Percentiles rank a stretch among this genome's conserved stretches.
Conservation (phyloP, 2,888 invertebrate species). For the Lithodes maja region DNA sequence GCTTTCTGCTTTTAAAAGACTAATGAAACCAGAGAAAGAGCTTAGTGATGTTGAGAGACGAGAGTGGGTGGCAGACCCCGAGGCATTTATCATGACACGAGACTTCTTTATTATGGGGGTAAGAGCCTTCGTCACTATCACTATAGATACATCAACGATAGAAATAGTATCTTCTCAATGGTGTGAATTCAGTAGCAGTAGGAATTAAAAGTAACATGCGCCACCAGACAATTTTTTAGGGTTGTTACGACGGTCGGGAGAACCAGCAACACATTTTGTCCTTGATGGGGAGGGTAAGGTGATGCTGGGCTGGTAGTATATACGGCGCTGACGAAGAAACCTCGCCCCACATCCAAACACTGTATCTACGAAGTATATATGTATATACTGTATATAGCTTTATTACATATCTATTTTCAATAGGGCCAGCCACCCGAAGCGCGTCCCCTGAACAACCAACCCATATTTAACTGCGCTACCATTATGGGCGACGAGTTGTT, state of each 20-base stretch:
- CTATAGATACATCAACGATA: constrained; percentile 17
- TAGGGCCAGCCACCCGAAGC: constrained; percentile 62
- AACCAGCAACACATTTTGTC: constrained; percentile 34
- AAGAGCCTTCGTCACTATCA: constrained; percentile 41
- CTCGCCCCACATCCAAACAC: constrained; percentile 43
- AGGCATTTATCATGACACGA: constrained; percentile 21
- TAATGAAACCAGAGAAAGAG: constrained; percentile 54
- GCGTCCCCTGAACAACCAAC: constrained; percentile 63
- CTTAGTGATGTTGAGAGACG: constrained; percentile 54
- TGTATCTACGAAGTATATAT: constrained; percentile 47
- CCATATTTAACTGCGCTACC: constrained; percentile 63
- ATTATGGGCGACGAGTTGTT: constrained; percentile 50
- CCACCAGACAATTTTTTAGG: constrained; percentile 5
- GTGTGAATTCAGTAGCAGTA: constrained; percentile 34
- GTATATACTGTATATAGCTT: constrained; percentile 49
- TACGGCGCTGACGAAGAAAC: constrained; percentile 24
- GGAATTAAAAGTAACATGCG: constrained; percentile 23
- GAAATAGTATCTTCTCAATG: constrained; percentile 10
- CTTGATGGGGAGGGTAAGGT: constrained; percentile 14
- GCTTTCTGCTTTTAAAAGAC: constrained; percentile 55
- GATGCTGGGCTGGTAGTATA: constrained; percentile 17
- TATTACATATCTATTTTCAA: constrained; percentile 46
- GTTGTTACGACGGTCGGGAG: constrained; percentile 18
- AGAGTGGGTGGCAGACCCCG: constrained; percentile 60
- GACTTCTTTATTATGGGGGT: constrained; percentile 17